Evolutionary conservation across 2,888 invertebrate genomes (phyloP).

Genomic region (Netelia virgata): DNA sequence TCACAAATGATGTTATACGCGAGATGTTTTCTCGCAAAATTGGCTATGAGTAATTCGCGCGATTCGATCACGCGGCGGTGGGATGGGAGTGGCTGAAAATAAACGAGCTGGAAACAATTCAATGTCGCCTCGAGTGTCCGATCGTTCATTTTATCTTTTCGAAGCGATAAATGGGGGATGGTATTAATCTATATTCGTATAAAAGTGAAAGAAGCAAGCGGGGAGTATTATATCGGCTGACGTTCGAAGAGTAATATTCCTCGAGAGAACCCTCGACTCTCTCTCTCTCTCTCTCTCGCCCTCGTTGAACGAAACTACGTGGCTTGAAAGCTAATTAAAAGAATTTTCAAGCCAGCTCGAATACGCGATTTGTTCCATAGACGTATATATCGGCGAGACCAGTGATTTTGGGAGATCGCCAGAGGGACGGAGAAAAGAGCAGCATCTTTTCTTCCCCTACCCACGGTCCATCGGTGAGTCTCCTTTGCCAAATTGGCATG

Average conservation of each 20-base stretch:
- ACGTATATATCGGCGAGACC: conserved; percentile 43
- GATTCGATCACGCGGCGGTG: conserved; percentile 8
- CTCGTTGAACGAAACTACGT: conserved; percentile 63
- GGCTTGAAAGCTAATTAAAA: conserved; percentile 70
- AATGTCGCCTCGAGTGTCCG: conserved; percentile 24
- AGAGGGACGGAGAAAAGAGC: conserved; percentile 62
- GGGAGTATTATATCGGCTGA: conserved; percentile 9
- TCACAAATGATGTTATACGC: conserved; percentile 8
- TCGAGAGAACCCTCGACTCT: conserved; percentile 22
- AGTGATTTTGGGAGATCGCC: conserved; percentile 75
- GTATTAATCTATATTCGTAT: background rate
- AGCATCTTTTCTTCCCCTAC: conserved; percentile 52
- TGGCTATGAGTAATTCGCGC: conserved; percentile 28
- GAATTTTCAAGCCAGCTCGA: conserved; percentile 62
- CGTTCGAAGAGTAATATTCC: conserved; percentile 39
- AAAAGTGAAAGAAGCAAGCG: background rate
- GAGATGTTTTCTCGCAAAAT: conserved; percentile 22
- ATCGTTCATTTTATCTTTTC: conserved; percentile 7
- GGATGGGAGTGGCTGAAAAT: background rate
- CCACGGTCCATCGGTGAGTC: conserved; percentile 22
- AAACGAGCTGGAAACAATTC: conserved; percentile 49
- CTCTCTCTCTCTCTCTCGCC: background rate
- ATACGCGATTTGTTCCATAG: conserved; percentile 31
- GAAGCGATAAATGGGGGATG: conserved; percentile 1
- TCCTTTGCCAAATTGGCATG: conserved; percentile 77